phyloP scores from a whole-genome alignment of 2,113 vertebrate species.

The Malaclemys terrapin region DNA sequence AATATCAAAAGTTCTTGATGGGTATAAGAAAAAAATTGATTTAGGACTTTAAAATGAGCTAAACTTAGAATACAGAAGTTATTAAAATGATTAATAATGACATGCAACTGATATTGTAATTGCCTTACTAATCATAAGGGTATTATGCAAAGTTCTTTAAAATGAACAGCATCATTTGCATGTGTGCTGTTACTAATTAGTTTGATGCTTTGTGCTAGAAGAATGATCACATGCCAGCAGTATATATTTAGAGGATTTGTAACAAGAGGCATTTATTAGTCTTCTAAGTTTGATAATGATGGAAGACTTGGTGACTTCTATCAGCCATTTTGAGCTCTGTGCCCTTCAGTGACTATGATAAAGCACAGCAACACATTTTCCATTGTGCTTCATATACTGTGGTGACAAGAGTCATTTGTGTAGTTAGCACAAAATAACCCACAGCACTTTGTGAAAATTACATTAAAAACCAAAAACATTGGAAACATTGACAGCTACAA shows the following conservation, averaged over 20 bases:
- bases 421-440: constrained; percentile 21
- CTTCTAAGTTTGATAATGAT: background rate
- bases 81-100: constrained; percentile 66
- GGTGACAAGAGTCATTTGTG: constrained; percentile 16
- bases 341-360: background rate
- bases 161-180: constrained; percentile 64
- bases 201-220: constrained; percentile 41
- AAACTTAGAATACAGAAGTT: constrained; percentile 39
- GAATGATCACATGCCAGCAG: constrained; percentile 33
- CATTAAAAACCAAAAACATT: constrained; percentile 27
- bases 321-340: background rate
- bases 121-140: constrained; percentile 56
- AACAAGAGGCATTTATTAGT: background rate
- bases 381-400: background rate
- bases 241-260: constrained; percentile 4
- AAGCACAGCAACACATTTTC: background rate
- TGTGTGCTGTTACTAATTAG: constrained; percentile 64
- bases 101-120: constrained; percentile 58
- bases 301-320: constrained; percentile 4
- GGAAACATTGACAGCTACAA: constrained; percentile 5
- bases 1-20: background rate
- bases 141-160: constrained; percentile 64
- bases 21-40: constrained; percentile 13
- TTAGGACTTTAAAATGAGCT: constrained; percentile 42
- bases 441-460: background rate